phyloP scores from a whole-genome alignment of 2,888 invertebrate genomes.

The Protophormia terraenovae region DNA sequence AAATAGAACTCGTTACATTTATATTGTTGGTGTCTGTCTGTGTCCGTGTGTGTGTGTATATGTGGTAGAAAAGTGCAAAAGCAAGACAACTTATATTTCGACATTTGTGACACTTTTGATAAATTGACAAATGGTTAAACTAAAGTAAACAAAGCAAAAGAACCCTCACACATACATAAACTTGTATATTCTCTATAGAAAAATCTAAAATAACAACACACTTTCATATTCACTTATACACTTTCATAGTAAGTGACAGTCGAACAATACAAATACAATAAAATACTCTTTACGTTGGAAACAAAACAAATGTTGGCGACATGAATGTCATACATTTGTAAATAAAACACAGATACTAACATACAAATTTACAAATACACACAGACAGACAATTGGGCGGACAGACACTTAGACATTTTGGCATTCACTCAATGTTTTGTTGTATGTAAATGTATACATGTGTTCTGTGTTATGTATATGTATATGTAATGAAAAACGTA shows the following conservation, averaged over 20 bases:
- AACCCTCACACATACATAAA: not conserved
- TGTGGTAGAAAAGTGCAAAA: conserved; percentile 11
- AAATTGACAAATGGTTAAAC: conserved; percentile 60
- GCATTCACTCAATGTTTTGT: conserved; percentile 12
- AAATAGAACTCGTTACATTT: not conserved
- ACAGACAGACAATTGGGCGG: not conserved
- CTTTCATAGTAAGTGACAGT: conserved; percentile 13
- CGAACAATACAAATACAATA: conserved; percentile 38
- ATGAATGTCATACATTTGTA: conserved; percentile 28
- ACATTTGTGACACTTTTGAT: conserved; percentile 63
- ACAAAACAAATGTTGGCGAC: conserved; percentile 50
- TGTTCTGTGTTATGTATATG: not conserved
- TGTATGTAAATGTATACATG: not conserved
- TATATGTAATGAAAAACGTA: not conserved
- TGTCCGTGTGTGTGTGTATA: no score
- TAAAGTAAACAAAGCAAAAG: conserved; percentile 28
- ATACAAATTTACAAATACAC: not conserved
- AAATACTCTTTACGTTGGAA: conserved; percentile 12
- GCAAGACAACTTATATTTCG: conserved; percentile 41
- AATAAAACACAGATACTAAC: not conserved
- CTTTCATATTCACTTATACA: conserved; percentile 5
- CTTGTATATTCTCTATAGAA: not conserved
- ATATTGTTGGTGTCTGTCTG: not conserved
- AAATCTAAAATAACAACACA: not conserved
- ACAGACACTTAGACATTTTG: conserved; percentile 38